phyloP scores from a whole-genome alignment of 23 tunicate genomes.

The Ascidia mentula region DNA sequence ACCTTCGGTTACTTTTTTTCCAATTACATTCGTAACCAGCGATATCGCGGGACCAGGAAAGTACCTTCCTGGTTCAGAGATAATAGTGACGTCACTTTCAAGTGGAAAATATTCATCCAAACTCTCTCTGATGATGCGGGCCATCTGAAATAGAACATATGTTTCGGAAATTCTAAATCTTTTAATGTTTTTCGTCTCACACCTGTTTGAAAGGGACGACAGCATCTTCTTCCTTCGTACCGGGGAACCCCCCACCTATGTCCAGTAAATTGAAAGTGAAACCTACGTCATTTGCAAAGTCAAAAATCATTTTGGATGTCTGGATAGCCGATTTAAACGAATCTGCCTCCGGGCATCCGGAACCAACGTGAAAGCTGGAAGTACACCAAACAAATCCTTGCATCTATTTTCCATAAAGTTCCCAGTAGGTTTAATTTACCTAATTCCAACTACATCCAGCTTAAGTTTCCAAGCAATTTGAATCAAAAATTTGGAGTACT shows the following conservation, averaged over 20 bases:
- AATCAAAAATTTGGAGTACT: neutral
- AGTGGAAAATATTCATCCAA: neutral
- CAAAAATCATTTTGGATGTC: slow-evolving; percentile 19
- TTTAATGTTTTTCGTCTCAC: no score
- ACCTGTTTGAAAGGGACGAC: no score
- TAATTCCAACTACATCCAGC: slow-evolving; percentile 1
- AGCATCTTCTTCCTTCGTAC: no score
- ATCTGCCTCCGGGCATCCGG: slow-evolving; percentile 37
- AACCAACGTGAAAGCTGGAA: slow-evolving; percentile 49
- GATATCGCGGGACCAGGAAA: neutral
- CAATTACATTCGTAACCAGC: neutral
- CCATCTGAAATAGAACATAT: neutral
- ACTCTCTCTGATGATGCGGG: neutral
- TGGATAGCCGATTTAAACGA: slow-evolving; percentile 30
- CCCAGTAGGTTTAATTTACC: no score
- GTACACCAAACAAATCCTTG: no score
- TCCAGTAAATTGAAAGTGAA: slow-evolving; percentile 32
- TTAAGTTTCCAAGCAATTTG: neutral
- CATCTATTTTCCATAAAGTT: no score
- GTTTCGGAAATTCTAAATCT: no score
- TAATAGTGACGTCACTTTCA: neutral
- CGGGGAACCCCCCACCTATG: no score
- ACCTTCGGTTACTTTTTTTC: neutral
- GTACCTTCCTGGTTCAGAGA: neutral
- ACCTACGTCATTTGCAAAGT: slow-evolving; percentile 20